Evolutionary conservation across 37 sponge, comb jelly and placozoan species (phyloP), one percentile per base, ranked within the genome.

Genomic region (Geodia barretti): DNA sequence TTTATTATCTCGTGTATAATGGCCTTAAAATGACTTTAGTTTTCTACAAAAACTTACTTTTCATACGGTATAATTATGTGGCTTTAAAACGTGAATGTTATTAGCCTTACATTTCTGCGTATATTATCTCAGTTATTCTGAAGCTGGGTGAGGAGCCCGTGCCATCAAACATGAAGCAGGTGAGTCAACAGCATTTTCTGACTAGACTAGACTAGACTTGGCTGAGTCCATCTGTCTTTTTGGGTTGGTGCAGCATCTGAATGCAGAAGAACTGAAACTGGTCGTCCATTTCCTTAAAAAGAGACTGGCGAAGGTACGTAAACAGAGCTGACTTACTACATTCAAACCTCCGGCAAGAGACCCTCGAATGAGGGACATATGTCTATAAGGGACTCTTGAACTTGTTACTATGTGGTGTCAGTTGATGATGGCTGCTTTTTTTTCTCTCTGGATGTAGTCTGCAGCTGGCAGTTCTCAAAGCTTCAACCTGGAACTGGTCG

Each of bases 401-500:
- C n/a, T n/a, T n/a, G n/a, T n/a, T n/a, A n/a, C n/a, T n/a, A n/a
- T n/a, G n/a, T n/a, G n/a, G n/a, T n/a, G n/a, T n/a, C n/a, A n/a
- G n/a, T n/a, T n/a, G n/a, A n/a, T n/a, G n/a, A n/a, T n/a, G n/a
- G n/a, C n/a, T n/a, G n/a, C n/a, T n/a, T n/a, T n/a, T n/a, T n/a
- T n/a, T n/a, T n/a, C n/a, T n/a, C n/a, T n/a, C n/a, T n/a, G n/a
- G n/a, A n/a, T n/a, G n/a, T n/a, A n/a, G n/a, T n/a, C n/a, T 54
- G 33, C 70, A 1, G 70, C 40, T 61, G 70, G 26, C 28, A 64
- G 84, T 25, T 28, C 20, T 1, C 88, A 79, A 38, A 70, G 67
- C 4, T 87, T 92, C 63, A 92, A 84, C 66, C 40, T 92, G 76
- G 92, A 92, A 77, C 54, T 83, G n/a, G 88, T 92, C 9, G 88